A percentile compares a stretch with the other conserved stretches of the same genome.
Conservation (phyloP, 1,140 invertebrate genomes). For the Zeugodacus cucurbitae region DNA sequence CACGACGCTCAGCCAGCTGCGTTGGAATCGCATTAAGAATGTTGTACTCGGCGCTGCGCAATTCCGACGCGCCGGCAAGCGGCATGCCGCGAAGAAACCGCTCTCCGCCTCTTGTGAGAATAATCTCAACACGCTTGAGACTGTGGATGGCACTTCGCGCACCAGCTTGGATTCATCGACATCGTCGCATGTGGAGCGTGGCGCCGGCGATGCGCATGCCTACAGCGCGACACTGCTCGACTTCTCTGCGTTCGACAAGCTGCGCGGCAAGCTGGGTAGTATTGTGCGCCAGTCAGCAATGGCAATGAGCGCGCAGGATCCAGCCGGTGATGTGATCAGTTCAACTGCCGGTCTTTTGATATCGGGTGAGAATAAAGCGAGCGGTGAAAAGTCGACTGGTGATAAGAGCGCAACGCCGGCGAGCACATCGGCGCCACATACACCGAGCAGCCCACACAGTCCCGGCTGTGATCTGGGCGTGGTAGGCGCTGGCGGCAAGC, state of each 20-base stretch:
- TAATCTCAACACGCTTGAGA: slow-evolving; percentile 67
- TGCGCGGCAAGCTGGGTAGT: slow-evolving; percentile 72
- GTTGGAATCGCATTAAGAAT: slow-evolving; percentile 95
- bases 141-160: slow-evolving; percentile 67
- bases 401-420: not conserved
- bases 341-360: slow-evolving; percentile 72
- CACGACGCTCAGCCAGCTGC: slow-evolving; percentile 80
- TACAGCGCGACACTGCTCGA: slow-evolving; percentile 61
- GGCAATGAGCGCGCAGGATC: slow-evolving; percentile 54
- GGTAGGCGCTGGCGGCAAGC: slow-evolving; percentile 63
- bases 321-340: slow-evolving; percentile 67
- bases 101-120: slow-evolving; percentile 61
- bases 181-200: slow-evolving; percentile 55
- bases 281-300: slow-evolving; percentile 71
- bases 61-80: slow-evolving; percentile 79
- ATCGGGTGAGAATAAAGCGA: slow-evolving; percentile 49
- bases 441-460: slow-evolving; percentile 14
- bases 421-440: slow-evolving; percentile 23
- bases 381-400: not conserved
- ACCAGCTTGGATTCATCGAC: slow-evolving; percentile 68
- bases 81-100: slow-evolving; percentile 68
- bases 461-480: slow-evolving; percentile 38
- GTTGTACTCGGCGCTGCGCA: slow-evolving; percentile 91
- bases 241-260: slow-evolving; percentile 70
- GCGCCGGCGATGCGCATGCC: slow-evolving; percentile 43